Percentiles rank a stretch among this genome's conserved stretches.
phyloP scores from a whole-genome alignment of 2,797 vertebrate species.

The Eulemur albifrons region DNA sequence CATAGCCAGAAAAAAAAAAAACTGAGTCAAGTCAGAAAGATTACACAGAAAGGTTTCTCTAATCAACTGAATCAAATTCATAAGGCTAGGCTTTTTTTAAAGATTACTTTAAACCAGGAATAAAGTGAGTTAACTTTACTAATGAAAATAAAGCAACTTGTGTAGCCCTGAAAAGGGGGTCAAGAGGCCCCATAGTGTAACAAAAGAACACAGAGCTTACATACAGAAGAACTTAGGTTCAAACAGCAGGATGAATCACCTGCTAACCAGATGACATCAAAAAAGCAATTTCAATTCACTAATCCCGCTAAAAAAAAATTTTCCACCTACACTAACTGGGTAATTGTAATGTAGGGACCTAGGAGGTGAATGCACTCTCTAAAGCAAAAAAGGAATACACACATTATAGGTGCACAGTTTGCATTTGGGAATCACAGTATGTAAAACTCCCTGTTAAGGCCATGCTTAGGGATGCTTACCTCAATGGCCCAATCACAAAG shows the following conservation, averaged over 20 bases:
- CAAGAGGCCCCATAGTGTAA: neutral
- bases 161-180: neutral
- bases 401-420: neutral
- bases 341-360: slow-evolving; percentile 13
- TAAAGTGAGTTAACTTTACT: slow-evolving; percentile 1
- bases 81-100: neutral
- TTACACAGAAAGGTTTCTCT: neutral
- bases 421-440: neutral
- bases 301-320: neutral
- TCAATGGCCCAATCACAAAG: neutral
- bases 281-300: slow-evolving; percentile 22
- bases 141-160: slow-evolving; percentile 13
- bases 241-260: neutral
- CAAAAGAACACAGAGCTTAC: neutral
- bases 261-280: neutral
- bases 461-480: neutral
- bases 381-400: slow-evolving; percentile 37
- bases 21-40: neutral
- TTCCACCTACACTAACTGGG: neutral
- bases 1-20: neutral
- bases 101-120: neutral
- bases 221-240: neutral
- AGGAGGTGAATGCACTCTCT: neutral
- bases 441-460: neutral
- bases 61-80: slow-evolving; percentile 28